Base-by-base conservation (phyloP, 2,113 vertebrate genomes). In the Thinocorus orbignyianus region DNA sequence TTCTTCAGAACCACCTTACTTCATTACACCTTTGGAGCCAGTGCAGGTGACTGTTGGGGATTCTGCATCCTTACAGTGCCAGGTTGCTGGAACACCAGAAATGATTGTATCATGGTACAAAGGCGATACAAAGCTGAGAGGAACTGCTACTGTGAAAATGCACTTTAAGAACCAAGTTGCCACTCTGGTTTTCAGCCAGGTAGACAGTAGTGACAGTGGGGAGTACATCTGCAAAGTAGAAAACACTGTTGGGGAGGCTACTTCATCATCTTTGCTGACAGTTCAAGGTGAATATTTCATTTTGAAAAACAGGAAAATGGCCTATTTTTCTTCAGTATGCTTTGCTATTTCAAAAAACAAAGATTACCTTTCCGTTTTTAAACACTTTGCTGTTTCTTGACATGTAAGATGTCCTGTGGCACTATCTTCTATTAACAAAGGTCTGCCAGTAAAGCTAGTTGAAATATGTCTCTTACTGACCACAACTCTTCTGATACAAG, bases 31-130 rank as follows among this genome's bases (percentile, higher is more conserved):
- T 39, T 97, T 99, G 98, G 99, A 99, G 88, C 98, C 98, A 26
- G 97, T 99, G 97, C 99, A 99, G 94, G 99, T 99, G 95, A 98
- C 98, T 31, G 86, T 99, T 46, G 99, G 99, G 66, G 99, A 99
- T 79, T 98, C 98, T 44, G 97, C 98, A 83, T 99, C 99, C 95
- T 98, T 99, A 69, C 99, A 99, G 97, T 99, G 99, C 89, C 98
- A 98, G 92, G 97, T 99, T n/a, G 98, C 98, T 52, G 99, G 99
- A 91, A 99, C 99, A 28, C 99, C 99, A 91, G 99, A 99, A 97
- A 99, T 99, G 93, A 99, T 99, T 94, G 98, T 99, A 81, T 98
- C 99, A 3, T 99, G 99, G 99, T 99, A 99, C 95, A 99, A 99
- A 97, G 99, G 98, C 0, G 99, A 99, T 64, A 99, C 99, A 48